Evolutionary conservation across 2,797 vertebrate species (phyloP).

Genomic region (Momotus momota): DNA sequence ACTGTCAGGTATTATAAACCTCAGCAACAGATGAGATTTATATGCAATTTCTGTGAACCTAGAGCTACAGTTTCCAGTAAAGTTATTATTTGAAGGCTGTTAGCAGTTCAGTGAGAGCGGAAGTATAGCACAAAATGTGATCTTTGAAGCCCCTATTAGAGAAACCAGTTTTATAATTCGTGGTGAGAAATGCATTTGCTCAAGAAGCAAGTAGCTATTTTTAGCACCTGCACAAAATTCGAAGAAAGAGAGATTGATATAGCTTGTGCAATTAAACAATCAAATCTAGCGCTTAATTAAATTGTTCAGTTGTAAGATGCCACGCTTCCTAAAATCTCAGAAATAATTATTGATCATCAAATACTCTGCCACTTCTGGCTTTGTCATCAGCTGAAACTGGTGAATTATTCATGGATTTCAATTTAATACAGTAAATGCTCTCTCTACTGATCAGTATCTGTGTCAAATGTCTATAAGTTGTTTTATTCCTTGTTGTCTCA

Average conservation of each 20-base stretch:
- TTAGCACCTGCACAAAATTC: slow-evolving; percentile 22
- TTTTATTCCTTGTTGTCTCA: slow-evolving; percentile 28
- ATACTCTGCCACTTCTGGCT: slow-evolving; percentile 34
- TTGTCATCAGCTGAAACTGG: slow-evolving; percentile 40
- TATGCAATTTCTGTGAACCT: not conserved
- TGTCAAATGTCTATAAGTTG: slow-evolving; percentile 40
- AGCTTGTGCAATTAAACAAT: slow-evolving; percentile 58
- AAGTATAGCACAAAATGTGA: not conserved
- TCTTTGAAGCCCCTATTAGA: slow-evolving; percentile 7
- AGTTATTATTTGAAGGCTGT: not conserved
- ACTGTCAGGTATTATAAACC: slow-evolving; percentile 5
- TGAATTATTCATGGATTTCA: slow-evolving; percentile 71
- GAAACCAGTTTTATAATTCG: slow-evolving; percentile 2
- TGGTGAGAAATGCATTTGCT: slow-evolving; percentile 20
- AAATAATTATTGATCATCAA: slow-evolving; percentile 73
- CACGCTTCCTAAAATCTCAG: slow-evolving; percentile 5
- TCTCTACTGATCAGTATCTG: slow-evolving; percentile 40
- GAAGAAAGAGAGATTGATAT: not conserved
- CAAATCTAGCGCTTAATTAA: slow-evolving; percentile 62
- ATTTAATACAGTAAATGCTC: slow-evolving; percentile 51
- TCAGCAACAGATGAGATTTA: not conserved
- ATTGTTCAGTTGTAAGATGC: slow-evolving; percentile 58
- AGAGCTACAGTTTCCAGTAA: not conserved
- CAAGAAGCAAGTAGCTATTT: not conserved
- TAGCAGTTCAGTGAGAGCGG: not conserved